These are phyloP conservation scores for Peromyscus eremicus DNA, from an alignment of 2,797 vertebrate species.

Conservation along the genomic window DNA sequence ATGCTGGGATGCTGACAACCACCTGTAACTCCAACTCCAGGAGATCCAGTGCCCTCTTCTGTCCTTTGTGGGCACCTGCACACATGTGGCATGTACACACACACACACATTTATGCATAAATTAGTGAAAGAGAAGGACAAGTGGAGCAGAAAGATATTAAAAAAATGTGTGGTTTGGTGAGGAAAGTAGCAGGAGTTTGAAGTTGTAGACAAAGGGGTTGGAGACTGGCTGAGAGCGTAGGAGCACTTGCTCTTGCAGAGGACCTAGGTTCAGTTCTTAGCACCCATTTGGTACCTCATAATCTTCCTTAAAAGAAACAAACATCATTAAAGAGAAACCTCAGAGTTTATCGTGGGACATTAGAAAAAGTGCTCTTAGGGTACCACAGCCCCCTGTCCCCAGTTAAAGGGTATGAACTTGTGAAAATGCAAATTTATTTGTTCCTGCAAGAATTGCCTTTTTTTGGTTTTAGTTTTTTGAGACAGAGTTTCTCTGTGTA, in stretches of 20 bases:
- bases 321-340: background rate
- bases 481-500: no score
- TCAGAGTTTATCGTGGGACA: background rate
- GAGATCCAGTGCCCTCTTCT: background rate
- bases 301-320: background rate
- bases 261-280: background rate
- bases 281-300: background rate
- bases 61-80: background rate
- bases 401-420: no score
- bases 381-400: background rate
- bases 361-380: background rate
- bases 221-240: background rate
- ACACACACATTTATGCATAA: background rate
- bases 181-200: background rate
- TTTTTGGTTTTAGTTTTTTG: no score
- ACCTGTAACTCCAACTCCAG: background rate
- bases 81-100: background rate
- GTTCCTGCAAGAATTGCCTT: no score
- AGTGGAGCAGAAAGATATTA: background rate
- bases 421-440: no score
- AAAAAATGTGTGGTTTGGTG: background rate
- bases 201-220: background rate
- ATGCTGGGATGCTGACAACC: background rate
- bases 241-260: background rate
- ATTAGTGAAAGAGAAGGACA: background rate